Evolutionary conservation across 2,113 vertebrate genomes (phyloP).

Genomic region (Crotophaga sulcirostris): DNA sequence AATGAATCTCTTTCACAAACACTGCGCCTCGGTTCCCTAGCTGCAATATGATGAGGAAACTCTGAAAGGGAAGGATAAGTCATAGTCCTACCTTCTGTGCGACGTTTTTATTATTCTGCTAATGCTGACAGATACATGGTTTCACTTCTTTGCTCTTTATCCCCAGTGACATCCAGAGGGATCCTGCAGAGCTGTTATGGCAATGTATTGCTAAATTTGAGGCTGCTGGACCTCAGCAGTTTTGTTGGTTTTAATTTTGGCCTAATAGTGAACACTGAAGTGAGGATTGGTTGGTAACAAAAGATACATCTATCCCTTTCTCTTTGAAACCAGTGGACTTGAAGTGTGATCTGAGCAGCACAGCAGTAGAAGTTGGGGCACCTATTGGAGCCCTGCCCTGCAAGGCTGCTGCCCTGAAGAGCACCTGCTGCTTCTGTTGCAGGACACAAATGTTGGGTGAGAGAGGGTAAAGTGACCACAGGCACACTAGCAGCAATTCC

Average conservation of each 20-base stretch:
- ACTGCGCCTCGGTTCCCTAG: fast-evolving
- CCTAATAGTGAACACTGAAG: neutral
- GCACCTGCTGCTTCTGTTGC: no score
- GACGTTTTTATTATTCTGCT: neutral
- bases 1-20: neutral
- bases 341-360: neutral
- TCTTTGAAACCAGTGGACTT: neutral
- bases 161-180: neutral
- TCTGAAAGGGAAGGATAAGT: neutral
- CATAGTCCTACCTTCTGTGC: neutral
- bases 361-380: neutral
- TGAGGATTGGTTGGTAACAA: neutral
- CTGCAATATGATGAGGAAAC: neutral
- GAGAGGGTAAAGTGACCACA: no score
- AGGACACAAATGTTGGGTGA: fast-evolving
- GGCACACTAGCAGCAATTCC: neutral
- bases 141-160: neutral
- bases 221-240: neutral
- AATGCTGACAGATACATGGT: neutral
- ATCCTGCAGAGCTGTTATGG: neutral
- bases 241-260: neutral
- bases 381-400: neutral
- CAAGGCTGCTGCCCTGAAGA: neutral
- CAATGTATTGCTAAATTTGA: neutral
- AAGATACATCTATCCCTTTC: neutral